A percentile compares a stretch with the other conserved stretches of the same genome.
Evolutionary conservation across 2,888 invertebrate species (phyloP).

Genomic region (Drosophila robusta): DNA sequence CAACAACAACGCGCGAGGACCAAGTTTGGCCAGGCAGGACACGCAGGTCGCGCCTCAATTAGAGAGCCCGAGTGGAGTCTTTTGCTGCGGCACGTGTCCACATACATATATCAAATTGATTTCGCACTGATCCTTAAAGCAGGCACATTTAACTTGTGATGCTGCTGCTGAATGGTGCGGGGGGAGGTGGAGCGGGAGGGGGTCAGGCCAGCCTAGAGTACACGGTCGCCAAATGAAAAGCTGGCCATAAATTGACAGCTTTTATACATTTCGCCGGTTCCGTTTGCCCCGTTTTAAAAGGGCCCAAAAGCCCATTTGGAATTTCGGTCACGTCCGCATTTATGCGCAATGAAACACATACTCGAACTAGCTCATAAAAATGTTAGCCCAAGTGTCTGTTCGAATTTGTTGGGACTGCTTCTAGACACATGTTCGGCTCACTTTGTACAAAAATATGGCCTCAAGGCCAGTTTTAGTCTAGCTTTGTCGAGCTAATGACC

Average conservation of each 20-base stretch:
- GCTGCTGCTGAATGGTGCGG: slow-evolving; percentile 23
- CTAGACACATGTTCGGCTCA: slow-evolving; percentile 1
- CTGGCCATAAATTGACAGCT: slow-evolving; percentile 35
- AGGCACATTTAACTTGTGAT: slow-evolving; percentile 43
- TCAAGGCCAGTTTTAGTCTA: neutral
- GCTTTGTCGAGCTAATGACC: slow-evolving; percentile 26
- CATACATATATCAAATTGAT: slow-evolving; percentile 58
- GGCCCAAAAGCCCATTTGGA: slow-evolving; percentile 8
- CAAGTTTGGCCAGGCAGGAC: slow-evolving; percentile 6
- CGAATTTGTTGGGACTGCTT: slow-evolving; percentile 32
- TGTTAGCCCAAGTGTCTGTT: slow-evolving; percentile 24
- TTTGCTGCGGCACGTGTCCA: slow-evolving; percentile 35
- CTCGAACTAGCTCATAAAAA: slow-evolving; percentile 51
- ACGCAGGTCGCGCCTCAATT: slow-evolving; percentile 47
- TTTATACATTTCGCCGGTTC: slow-evolving; percentile 22
- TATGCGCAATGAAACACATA: slow-evolving; percentile 54
- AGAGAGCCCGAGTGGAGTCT: slow-evolving; percentile 18
- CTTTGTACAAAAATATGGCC: neutral
- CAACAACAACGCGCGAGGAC: neutral
- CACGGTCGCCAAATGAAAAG: slow-evolving; percentile 3
- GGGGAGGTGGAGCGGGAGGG: no score
- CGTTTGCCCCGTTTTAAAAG: slow-evolving; percentile 25
- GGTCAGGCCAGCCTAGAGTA: no score
- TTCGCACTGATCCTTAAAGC: slow-evolving; percentile 43
- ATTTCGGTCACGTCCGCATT: slow-evolving; percentile 60